phyloP scores from a whole-genome alignment of 2,888 invertebrate species.

The Oeneis ivallda region DNA sequence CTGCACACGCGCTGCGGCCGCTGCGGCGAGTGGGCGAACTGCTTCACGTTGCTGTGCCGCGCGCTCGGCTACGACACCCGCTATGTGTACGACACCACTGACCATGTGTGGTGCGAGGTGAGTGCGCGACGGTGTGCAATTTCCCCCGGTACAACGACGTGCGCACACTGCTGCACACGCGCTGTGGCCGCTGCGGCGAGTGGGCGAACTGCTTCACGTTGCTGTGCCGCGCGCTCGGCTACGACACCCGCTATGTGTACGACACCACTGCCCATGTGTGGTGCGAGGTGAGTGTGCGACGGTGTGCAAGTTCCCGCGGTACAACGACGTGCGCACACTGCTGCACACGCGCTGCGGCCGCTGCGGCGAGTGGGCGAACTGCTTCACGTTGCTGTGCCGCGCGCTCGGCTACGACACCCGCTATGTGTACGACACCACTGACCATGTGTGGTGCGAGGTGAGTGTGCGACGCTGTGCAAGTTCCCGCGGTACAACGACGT shows the following conservation, averaged over 20 bases:
- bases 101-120: constrained; percentile 99
- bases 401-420: constrained; percentile 88
- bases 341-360: constrained; percentile 92
- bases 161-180: constrained; percentile 88
- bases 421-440: constrained; percentile 89
- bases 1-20: constrained; percentile 92
- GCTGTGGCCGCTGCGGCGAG: constrained; percentile 97
- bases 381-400: constrained; percentile 92
- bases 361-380: constrained; percentile 99
- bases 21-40: constrained; percentile 99
- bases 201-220: constrained; percentile 98
- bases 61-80: constrained; percentile 88
- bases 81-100: constrained; percentile 89
- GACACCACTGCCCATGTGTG: constrained; percentile 98
- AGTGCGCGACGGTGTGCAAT: constrained; percentile 71
- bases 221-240: constrained; percentile 87
- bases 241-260: constrained; percentile 86
- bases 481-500: constrained; percentile 95
- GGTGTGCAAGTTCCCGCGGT: constrained; percentile 89
- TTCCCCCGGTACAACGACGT: constrained; percentile 95
- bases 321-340: constrained; percentile 90
- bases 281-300: constrained; percentile 87
- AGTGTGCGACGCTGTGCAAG: constrained; percentile 69
- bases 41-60: constrained; percentile 92
- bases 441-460: constrained; percentile 99